phyloP scores from a whole-genome alignment of 1,140 invertebrate species.

The Euschistus heros region DNA sequence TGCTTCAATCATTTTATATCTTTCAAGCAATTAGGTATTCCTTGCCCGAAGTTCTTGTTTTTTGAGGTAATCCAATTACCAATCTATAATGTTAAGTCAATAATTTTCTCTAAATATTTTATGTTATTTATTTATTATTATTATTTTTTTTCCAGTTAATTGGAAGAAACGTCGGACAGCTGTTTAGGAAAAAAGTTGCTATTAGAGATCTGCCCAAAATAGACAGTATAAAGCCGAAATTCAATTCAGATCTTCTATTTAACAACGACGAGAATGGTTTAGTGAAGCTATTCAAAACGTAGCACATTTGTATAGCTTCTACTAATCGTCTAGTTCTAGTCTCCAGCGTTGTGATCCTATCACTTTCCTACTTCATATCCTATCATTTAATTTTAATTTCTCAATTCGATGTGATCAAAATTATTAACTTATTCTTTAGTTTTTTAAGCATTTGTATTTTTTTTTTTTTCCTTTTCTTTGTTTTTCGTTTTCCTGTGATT shows the following conservation, averaged over 20 bases:
- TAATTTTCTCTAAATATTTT: background rate
- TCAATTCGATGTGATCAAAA: too few species aligned
- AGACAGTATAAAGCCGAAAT: constrained; percentile 39
- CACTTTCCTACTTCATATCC: too few species aligned
- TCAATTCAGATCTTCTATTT: background rate
- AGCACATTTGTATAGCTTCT: background rate
- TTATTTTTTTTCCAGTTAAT: constrained; percentile 49
- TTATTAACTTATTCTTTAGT: too few species aligned
- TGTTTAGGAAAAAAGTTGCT: constrained; percentile 75
- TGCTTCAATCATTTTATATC: too few species aligned
- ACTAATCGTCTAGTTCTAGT: background rate
- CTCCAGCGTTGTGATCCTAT: background rate
- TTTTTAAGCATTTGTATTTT: too few species aligned
- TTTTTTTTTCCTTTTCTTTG: too few species aligned
- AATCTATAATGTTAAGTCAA: too few species aligned
- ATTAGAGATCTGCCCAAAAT: constrained; percentile 66
- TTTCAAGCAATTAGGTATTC: too few species aligned
- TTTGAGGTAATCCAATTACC: too few species aligned
- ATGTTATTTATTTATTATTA: constrained; percentile 21
- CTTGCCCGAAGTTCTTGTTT: too few species aligned
- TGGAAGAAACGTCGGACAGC: constrained; percentile 66
- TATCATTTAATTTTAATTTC: too few species aligned
- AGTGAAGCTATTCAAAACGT: constrained; percentile 1
- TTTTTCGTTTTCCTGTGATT: too few species aligned
- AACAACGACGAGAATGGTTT: background rate